Evolutionary conservation across 2,113 vertebrate genomes (phyloP), one percentile per base, ranked within the genome.

Genomic region (Willisornis vidua): DNA sequence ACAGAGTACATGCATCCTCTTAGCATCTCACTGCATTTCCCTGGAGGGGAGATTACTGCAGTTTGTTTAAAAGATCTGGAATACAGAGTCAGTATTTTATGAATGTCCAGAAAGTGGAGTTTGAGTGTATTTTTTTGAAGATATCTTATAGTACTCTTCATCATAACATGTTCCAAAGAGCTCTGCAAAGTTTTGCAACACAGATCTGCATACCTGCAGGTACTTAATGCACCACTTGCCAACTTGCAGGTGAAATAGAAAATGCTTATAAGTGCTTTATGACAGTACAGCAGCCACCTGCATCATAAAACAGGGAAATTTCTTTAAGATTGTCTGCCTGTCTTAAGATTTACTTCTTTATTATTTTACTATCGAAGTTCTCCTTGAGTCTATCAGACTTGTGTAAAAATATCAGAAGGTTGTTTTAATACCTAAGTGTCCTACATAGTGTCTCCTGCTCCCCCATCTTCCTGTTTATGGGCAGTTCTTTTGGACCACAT

Each of bases 11-110:
- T 80, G 35, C 55, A 59, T 85, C 71, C 55, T 81, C 23, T 71
- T 89, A 74, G 43, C 52, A 49, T 84, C 78, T 5, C 1, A 49
- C 63, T 84, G 25, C 29, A 18, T 77, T 94, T 89, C 15, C 17
- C 35, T 62, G 24, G 20, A 79, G 52, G 22, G 33, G 4, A 26
- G 23, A 81, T 84, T 85, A 33, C 29, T 71, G 62, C 28, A 87
- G n/a, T 63, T 95, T 77, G 5, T 85, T 89, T 91, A 78, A 80
- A 86, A 82, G 39, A 33, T 45, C 65, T 81, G 16, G 63, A 46
- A 83, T 80, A 52, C 10, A 67, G 75, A 61, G 67, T 23, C 14
- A 70, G 25, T 66, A 62, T 66, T 72, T 79, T 83, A 18, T 66
- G 54, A 45, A 55, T 55, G 43, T 72, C 31, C 61, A 33, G 49